Evolutionary conservation across 2,888 invertebrate genomes (phyloP), one percentile per base, ranked within the genome.

Genomic region (Drosophila demipolita): DNA sequence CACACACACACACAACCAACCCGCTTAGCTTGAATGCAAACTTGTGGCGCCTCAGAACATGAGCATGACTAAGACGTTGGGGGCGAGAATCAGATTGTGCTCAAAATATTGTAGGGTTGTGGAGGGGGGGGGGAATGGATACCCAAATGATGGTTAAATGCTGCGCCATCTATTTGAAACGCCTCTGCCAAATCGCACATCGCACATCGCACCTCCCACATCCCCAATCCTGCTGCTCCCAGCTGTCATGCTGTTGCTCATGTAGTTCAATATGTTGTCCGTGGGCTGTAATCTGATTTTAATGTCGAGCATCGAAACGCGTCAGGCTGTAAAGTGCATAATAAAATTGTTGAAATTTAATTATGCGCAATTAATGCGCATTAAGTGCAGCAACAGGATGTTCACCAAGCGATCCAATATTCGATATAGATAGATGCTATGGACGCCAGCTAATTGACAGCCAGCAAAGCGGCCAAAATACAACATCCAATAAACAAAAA

Each of bases 331-430:
- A 85, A 85, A 87, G 86, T 87, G 84, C 83, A 88, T 88, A 85
- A 88, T 85, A 86, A 85, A 84, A 88, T 76, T 87, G 84, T 85
- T 80, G 78, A 87, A 85, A 88, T 87, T 85, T 87, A 83, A 83
- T 83, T 83, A 83, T 87, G 87, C 86, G 84, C 83, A 87, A 86
- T 83, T 85, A 85, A 85, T 85, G 80, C 86, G 83, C 75, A 86
- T 84, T 84, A 87, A 87, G 72, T 84, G 86, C 78, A 78, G 75
- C 77, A 77, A 73, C 78, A 77, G 73, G 66, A 78, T 58, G 64
- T 64, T 53, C 45, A 45, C 23, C 78, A 55, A 58, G 53, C 32
- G 23, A 23, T 23, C 45, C 7, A 23, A 23, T 45, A 23, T 15
- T 15, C 45, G 0, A 45, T 45, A 23, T 23, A 20, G 23, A 23